Percentiles rank a stretch among this genome's conserved stretches.
Evolutionary conservation across 2,797 vertebrate genomes (phyloP).

Genomic region (Hyperoplus immaculatus): DNA sequence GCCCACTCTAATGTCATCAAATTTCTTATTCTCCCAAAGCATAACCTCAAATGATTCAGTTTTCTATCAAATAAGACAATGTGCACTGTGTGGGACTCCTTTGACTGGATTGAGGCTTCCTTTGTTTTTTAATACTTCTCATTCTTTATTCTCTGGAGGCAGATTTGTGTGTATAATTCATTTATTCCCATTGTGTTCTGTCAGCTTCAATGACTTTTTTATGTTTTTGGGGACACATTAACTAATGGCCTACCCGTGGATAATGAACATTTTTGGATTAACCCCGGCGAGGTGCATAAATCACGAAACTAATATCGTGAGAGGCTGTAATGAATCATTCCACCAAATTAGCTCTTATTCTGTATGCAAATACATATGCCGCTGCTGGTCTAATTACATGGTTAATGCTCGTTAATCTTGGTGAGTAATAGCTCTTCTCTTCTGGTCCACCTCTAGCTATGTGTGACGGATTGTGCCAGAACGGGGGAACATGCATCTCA

Average conservation of each 20-base stretch:
- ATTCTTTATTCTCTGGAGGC: background rate
- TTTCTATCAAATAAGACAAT: background rate
- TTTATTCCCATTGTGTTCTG: constrained; percentile 54
- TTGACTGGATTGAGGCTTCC: background rate
- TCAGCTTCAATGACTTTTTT: constrained; percentile 62
- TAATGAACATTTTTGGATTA: constrained; percentile 76
- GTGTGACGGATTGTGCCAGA: constrained; percentile 95
- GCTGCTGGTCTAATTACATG: constrained; percentile 77
- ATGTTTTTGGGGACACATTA: constrained; percentile 65
- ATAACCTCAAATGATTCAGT: no score
- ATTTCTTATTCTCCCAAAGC: no score
- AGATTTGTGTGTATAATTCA: constrained; percentile 29
- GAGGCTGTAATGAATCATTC: constrained; percentile 78
- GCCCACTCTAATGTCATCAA: no score
- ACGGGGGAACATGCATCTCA: constrained; percentile 94
- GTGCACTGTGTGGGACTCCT: background rate
- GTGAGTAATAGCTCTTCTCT: constrained; percentile 71
- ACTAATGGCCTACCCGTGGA: constrained; percentile 51
- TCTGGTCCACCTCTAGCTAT: constrained; percentile 88
- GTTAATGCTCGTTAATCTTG: constrained; percentile 76
- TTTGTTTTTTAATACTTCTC: constrained; percentile 13
- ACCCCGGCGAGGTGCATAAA: constrained; percentile 73
- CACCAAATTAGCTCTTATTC: constrained; percentile 80
- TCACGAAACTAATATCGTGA: constrained; percentile 65
- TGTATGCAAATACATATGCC: constrained; percentile 79